Evolutionary conservation across 2,113 vertebrate genomes (phyloP), one percentile per base, ranked within the genome.

Genomic region (Bubo blakistoni): DNA sequence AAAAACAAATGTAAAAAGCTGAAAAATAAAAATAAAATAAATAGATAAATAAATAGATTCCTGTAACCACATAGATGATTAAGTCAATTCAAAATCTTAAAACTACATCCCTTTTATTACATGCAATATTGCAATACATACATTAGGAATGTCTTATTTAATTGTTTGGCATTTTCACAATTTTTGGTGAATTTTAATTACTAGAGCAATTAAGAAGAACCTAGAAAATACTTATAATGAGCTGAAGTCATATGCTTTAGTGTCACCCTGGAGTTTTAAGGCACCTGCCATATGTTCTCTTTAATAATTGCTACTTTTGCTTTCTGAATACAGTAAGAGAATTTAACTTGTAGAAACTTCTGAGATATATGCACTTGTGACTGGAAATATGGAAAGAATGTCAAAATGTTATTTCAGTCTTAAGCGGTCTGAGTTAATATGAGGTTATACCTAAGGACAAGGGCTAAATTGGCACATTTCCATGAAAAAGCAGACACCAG

Each of bases 241-340:
- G 88, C 72, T 84, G 59, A 93, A 96, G 71, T 98, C 96, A 71
- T 94, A 95, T 95, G 94, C 77, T 96, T 95, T 93, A 95, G 65
- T 87, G 79, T 96, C 91, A 97, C 92, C 90, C 93, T 91, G 66
- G 95, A 95, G 96, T 91, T 96, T 96, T 96, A 91, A 96, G 91
- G 90, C 95, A 96, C 86, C 92, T 98, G 90, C 96, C 97, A 96
- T 97, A 98, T 98, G 97, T 89, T 98, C 59, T 57, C 36, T 95
- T 94, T 95, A 98, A 97, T 97, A 97, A 97, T 91, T 97, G 84
- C 81, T 91, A 69, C 55, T 96, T 91, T 94, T 96, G 34, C 62
- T 81, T 96, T 95, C 58, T 82, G 74, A 86, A 52, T 76, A 58
- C 40, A 79, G 61, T 26, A 47, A 90, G 86, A 81, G 38, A 90